A percentile compares a stretch with the other conserved stretches of the same genome.
Conservation (phyloP, 2,113 vertebrate genomes). For the Ginglymostoma cirratum region DNA sequence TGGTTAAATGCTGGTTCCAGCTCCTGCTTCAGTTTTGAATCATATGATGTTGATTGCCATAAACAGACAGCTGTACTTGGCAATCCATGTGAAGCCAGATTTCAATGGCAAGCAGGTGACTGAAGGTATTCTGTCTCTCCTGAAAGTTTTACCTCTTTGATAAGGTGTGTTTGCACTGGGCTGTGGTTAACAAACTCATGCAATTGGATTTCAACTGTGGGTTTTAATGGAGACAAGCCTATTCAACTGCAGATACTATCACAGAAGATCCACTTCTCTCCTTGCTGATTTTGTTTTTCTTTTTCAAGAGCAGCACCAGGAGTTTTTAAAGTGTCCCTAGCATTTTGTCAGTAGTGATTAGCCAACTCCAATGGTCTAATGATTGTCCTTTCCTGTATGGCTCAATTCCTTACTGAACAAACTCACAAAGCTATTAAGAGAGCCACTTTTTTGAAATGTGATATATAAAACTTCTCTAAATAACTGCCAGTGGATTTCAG, state of each 20-base stretch:
- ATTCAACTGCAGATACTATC: background rate
- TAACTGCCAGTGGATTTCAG: constrained; percentile 11
- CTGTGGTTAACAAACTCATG: background rate
- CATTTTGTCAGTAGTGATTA: background rate
- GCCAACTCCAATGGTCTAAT: background rate
- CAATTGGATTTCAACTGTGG: background rate
- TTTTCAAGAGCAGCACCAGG: background rate
- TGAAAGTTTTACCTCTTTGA: background rate
- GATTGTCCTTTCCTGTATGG: background rate
- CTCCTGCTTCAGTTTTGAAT: background rate
- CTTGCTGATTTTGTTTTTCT: background rate
- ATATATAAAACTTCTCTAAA: constrained; percentile 11
- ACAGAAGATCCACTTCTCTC: background rate
- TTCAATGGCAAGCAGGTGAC: background rate
- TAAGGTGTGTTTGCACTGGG: background rate
- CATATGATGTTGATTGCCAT: background rate
- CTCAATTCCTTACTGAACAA: background rate
- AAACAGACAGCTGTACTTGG: background rate
- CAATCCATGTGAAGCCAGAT: constrained; percentile 1
- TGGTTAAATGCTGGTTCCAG: background rate
- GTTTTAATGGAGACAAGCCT: background rate
- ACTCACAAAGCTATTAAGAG: constrained; percentile 20
- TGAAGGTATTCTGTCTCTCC: background rate
- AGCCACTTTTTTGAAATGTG: background rate
- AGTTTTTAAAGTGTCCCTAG: background rate